phyloP scores from a whole-genome alignment of 2,113 vertebrate species.

The Apteryx owenii region DNA sequence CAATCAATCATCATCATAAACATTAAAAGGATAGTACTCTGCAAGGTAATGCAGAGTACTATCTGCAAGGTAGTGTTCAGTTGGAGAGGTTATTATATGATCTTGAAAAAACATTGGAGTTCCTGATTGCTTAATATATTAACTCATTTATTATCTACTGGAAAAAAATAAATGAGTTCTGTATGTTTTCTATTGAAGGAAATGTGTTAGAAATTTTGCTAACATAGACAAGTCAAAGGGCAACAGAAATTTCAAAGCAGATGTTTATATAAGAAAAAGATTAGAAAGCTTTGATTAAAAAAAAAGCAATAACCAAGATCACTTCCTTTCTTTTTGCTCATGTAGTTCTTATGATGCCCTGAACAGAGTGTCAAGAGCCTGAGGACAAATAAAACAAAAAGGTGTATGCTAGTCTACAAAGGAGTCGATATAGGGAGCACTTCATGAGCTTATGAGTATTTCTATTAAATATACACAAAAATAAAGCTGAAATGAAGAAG shows the following conservation, averaged over 20 bases:
- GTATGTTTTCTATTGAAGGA: background rate
- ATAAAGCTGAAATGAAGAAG: background rate
- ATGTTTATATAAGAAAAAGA: background rate
- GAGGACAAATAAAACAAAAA: background rate
- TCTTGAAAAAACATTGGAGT: background rate
- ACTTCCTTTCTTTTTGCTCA: background rate
- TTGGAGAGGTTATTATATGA: background rate
- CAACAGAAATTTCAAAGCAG: background rate
- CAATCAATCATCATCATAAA: background rate
- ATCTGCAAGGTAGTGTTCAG: background rate
- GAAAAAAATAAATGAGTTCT: background rate
- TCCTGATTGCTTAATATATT: background rate
- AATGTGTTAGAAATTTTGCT: background rate
- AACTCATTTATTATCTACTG: background rate
- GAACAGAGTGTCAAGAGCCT: background rate
- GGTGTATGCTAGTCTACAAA: background rate
- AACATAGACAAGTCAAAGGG: background rate
- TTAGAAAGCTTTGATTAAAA: background rate
- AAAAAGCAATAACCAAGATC: background rate
- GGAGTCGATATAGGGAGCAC: fast-evolving
- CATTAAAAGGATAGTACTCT: background rate
- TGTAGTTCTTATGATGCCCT: background rate
- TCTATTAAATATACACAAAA: background rate
- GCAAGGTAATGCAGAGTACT: background rate
- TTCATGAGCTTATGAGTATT: background rate